Evolutionary conservation across 2,888 invertebrate species (phyloP), one percentile per base, ranked within the genome.

Genomic region (Hololepta plana): DNA sequence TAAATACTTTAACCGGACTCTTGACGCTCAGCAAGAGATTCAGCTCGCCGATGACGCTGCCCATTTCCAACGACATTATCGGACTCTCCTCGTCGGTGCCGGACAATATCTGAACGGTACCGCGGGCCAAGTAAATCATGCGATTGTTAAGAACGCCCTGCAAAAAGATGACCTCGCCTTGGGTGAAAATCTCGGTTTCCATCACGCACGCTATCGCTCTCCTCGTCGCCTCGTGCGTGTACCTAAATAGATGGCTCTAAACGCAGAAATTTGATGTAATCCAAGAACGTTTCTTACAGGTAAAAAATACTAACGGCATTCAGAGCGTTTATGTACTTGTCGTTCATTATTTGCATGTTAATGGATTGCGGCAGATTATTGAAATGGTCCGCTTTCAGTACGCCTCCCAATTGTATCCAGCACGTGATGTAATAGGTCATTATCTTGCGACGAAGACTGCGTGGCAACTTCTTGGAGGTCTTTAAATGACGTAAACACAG

Each of bases 81-180:
- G 41, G 34, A 29, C 39, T 41, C 26, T 41, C 37, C 19, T 33
- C 33, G 28, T 41, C 41, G 28, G 39, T 36, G 3, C 35, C 36
- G 4, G 41, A 41, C 19, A 41, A 30, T 8, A 41, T 33, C 21
- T 41, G 38, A n/a, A 41, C 27, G 9, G 27, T 38, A 6, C 42
- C 42, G 20, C 31, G 31, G 4, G 36, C 29, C 6, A 42, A 32
- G 26, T 35, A 41, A 20, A 39, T 33, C 29, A 42, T 31, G 9
- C 26, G 27, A 21, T 37, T 28, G 25, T 38, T 40, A 4, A 27
- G 20, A 12, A 28, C 27, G 10, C 37, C 35, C 21, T 38, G 35
- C 4, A 27, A 24, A 26, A 38, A 39, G 15, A 39, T 27, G 4
- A 33, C 24, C 27, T 39, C 37, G 5, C 38, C 39, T 7, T 23